Percentiles rank a stretch among this genome's conserved stretches.
Conservation (phyloP, 1,140 invertebrate species). For the Cydia pomonella region DNA sequence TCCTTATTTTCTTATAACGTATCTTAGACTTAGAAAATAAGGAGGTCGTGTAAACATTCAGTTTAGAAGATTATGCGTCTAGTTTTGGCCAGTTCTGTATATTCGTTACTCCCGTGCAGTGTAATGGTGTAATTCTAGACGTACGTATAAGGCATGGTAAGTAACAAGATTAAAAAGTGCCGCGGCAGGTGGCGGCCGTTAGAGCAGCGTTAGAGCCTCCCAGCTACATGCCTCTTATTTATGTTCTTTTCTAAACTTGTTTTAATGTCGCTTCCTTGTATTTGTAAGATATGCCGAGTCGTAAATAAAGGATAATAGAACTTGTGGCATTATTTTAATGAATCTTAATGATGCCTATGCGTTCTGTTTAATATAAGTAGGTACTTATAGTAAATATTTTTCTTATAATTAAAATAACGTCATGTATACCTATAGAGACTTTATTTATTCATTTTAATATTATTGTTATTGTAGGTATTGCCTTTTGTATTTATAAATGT, state of each 20-base stretch:
- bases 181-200: slow-evolving; percentile 70
- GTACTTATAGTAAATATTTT: slow-evolving; percentile 2
- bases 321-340: slow-evolving; percentile 12
- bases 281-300: neutral
- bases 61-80: too few species aligned
- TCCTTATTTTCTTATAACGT: too few species aligned
- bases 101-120: slow-evolving; percentile 27
- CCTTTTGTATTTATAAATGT: too few species aligned
- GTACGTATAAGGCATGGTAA: slow-evolving; percentile 74
- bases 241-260: slow-evolving; percentile 30
- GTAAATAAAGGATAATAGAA: slow-evolving; percentile 23
- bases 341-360: neutral
- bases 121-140: slow-evolving; percentile 74
- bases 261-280: slow-evolving; percentile 21
- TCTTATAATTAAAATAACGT: neutral
- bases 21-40: too few species aligned
- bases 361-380: neutral
- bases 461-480: too few species aligned
- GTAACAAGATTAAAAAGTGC: slow-evolving; percentile 76
- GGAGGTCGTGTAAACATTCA: too few species aligned
- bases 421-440: too few species aligned
- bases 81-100: neutral
- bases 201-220: slow-evolving; percentile 64
- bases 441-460: too few species aligned
- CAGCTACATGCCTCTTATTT: slow-evolving; percentile 41